Conservation (phyloP, 2,888 invertebrate species). For the Drosophila hamatofila region DNA sequence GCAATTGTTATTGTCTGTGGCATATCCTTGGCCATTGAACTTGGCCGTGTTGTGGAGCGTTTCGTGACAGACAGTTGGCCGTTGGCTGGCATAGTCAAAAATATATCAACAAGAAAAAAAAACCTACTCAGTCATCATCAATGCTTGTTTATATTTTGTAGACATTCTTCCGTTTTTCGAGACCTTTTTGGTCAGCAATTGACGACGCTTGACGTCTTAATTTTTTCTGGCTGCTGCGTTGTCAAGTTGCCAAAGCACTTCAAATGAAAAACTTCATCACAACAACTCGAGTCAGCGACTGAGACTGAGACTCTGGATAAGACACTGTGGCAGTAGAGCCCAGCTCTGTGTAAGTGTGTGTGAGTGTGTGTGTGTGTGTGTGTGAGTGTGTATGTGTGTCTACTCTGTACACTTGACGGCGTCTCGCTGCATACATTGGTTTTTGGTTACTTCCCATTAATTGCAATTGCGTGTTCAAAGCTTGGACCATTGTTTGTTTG, state of each 20-base stretch:
- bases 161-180: constrained; percentile 53
- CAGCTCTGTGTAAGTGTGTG: constrained; percentile 27
- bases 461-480: constrained; percentile 83
- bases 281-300: constrained; percentile 23
- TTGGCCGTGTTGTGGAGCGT: constrained; percentile 47
- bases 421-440: constrained; percentile 62
- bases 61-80: constrained; percentile 69
- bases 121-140: constrained; percentile 43
- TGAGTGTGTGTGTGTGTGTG: constrained; percentile 29
- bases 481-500: constrained; percentile 71
- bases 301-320: constrained; percentile 1
- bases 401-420: constrained; percentile 70
- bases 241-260: constrained; percentile 73
- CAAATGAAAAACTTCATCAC: constrained; percentile 62
- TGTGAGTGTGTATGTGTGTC: constrained; percentile 45
- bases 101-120: background rate
- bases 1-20: constrained; percentile 66
- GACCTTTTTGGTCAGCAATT: constrained; percentile 66
- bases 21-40: constrained; percentile 77
- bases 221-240: constrained; percentile 51
- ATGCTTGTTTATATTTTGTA: constrained; percentile 67
- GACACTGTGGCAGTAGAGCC: constrained; percentile 10
- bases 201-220: constrained; percentile 78
- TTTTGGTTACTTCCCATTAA: constrained; percentile 82
- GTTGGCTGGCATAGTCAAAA: constrained; percentile 34